Evolutionary conservation across 2,797 vertebrate species (phyloP).

Genomic region (Nannoperca obscura): DNA sequence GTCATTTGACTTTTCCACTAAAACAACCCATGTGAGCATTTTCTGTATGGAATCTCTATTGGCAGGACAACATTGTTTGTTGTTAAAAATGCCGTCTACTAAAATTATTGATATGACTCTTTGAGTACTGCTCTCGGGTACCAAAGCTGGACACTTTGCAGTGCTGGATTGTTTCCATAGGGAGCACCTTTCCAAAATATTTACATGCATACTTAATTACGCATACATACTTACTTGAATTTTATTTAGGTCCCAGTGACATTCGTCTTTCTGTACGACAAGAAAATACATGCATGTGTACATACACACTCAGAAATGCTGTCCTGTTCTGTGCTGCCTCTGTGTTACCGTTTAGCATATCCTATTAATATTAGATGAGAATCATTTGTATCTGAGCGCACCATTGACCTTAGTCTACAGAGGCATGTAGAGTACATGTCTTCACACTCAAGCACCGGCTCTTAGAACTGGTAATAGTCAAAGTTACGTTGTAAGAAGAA

Average conservation of each 20-base stretch:
- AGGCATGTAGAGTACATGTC: slow-evolving; percentile 66
- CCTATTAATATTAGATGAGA: slow-evolving; percentile 86
- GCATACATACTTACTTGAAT: slow-evolving; percentile 14
- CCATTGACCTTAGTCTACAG: slow-evolving; percentile 73
- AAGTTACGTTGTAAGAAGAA: slow-evolving; percentile 4
- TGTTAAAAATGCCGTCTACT: not conserved
- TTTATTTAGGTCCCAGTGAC: slow-evolving; percentile 41
- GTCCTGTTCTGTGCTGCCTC: slow-evolving; percentile 51
- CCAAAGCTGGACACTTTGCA: not conserved
- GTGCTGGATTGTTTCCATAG: slow-evolving; percentile 11
- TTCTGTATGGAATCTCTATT: not conserved
- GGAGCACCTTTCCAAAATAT: slow-evolving; percentile 33
- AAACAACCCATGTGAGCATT: not conserved
- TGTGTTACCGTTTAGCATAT: slow-evolving; percentile 78
- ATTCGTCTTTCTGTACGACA: slow-evolving; percentile 32
- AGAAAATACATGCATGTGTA: slow-evolving; percentile 33
- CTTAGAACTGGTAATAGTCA: slow-evolving; percentile 19
- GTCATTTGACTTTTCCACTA: not conserved
- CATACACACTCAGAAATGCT: slow-evolving; percentile 40
- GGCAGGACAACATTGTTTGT: not conserved
- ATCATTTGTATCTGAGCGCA: slow-evolving; percentile 81
- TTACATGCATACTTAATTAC: slow-evolving; percentile 18
- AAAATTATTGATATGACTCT: not conserved
- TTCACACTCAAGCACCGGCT: slow-evolving; percentile 10
- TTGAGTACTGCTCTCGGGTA: not conserved